phyloP scores from a whole-genome alignment of 2,888 invertebrate genomes.

The Patella pellucida region DNA sequence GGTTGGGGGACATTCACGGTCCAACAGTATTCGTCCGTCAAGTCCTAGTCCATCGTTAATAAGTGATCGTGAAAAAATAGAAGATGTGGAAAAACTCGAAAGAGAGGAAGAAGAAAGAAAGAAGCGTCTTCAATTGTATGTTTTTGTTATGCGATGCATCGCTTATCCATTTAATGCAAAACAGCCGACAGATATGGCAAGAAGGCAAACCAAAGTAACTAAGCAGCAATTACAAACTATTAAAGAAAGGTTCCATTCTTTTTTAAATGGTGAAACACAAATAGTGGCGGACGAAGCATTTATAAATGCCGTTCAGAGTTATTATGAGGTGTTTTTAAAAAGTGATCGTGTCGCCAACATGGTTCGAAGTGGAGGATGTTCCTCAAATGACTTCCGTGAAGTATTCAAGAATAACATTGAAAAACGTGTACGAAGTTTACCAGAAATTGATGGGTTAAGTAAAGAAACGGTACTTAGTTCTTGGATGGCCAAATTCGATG shows the following conservation, averaged over 20 bases:
- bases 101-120: slow-evolving; percentile 97
- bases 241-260: slow-evolving; percentile 90
- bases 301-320: slow-evolving; percentile 96
- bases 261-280: slow-evolving; percentile 96
- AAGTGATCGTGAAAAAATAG: slow-evolving; percentile 80
- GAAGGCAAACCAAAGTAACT: slow-evolving; percentile 94
- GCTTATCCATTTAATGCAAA: slow-evolving; percentile 99
- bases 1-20: slow-evolving; percentile 59
- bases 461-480: slow-evolving; percentile 99
- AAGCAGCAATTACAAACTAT: slow-evolving; percentile 96
- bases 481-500: slow-evolving; percentile 99
- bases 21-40: slow-evolving; percentile 81
- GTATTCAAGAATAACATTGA: slow-evolving; percentile 98
- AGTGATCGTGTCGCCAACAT: slow-evolving; percentile 96
- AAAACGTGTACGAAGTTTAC: slow-evolving; percentile 94
- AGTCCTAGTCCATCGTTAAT: slow-evolving; percentile 93
- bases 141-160: slow-evolving; percentile 96
- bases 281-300: slow-evolving; percentile 80
- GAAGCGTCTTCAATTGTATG: slow-evolving; percentile 93
- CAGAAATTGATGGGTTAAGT: slow-evolving; percentile 98
- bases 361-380: slow-evolving; percentile 98
- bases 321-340: slow-evolving; percentile 87
- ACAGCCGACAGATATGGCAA: slow-evolving; percentile 98
- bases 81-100: slow-evolving; percentile 86
- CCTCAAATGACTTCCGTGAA: slow-evolving; percentile 98